Conservation (phyloP, 2,113 vertebrate genomes). For the Eptesicus fuscus region DNA sequence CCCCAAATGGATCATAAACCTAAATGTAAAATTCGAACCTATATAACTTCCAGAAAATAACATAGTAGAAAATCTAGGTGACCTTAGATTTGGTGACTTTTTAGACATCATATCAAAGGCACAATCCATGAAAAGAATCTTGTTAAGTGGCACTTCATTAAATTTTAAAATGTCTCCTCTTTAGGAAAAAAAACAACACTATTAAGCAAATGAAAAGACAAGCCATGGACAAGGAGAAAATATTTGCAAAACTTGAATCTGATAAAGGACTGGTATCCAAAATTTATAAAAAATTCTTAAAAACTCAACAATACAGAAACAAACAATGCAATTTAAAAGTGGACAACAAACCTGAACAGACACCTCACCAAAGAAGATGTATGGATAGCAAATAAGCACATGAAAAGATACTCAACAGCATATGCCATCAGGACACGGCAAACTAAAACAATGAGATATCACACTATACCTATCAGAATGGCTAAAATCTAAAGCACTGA, state of each 20-base stretch:
- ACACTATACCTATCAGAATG: background rate
- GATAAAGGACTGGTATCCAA: background rate
- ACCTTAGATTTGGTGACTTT: background rate
- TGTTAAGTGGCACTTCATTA: background rate
- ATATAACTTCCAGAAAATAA: background rate
- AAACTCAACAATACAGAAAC: background rate
- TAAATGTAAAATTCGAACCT: constrained; percentile 10
- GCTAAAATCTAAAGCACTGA: background rate
- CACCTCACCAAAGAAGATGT: background rate
- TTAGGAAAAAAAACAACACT: background rate
- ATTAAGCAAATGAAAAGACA: background rate
- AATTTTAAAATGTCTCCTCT: background rate
- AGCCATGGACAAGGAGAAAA: background rate
- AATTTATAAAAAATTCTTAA: background rate
- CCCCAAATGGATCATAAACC: background rate
- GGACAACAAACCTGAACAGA: background rate
- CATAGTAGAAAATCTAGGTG: background rate
- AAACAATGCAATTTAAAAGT: background rate
- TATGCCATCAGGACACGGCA: background rate
- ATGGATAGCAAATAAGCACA: background rate
- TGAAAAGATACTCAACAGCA: background rate
- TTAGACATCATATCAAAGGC: background rate
- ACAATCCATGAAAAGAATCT: background rate
- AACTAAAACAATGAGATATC: background rate
- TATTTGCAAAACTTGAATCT: background rate